These are phyloP conservation scores for Volucella bombylans DNA, from an alignment of 2,888 invertebrate species.

Conservation along the genomic window DNA sequence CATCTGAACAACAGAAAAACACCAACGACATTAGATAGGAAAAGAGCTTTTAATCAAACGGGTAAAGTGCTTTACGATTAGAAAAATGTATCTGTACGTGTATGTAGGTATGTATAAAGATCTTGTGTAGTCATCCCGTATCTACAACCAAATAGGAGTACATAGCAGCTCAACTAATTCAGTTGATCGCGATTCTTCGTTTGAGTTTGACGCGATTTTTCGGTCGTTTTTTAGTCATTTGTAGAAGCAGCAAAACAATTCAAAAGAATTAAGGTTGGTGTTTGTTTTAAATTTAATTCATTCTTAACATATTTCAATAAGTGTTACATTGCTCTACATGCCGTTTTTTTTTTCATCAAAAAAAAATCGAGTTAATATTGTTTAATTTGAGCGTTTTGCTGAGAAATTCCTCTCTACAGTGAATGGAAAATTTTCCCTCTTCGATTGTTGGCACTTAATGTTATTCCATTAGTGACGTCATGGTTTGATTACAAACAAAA, in stretches of 20 bases:
- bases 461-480: conserved; percentile 26
- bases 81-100: neutral
- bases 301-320: neutral
- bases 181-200: conserved; percentile 56
- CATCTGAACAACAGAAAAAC: too few relatives aligned
- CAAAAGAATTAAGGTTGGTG: conserved; percentile 49
- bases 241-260: neutral
- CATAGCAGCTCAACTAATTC: conserved; percentile 3
- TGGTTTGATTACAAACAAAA: conserved; percentile 61
- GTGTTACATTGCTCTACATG: too few relatives aligned
- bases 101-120: neutral
- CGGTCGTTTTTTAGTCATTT: neutral
- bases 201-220: conserved; percentile 24
- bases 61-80: neutral
- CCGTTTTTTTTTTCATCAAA: too few relatives aligned
- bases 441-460: neutral
- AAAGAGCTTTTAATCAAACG: conserved; percentile 34
- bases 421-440: conserved; percentile 14
- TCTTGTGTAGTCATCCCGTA: neutral
- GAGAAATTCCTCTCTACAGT: neutral
- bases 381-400: too few relatives aligned
- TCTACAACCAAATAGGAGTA: neutral
- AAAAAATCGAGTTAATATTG: neutral
- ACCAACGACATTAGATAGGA: neutral
- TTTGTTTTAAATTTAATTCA: neutral